A percentile compares a stretch with the other conserved stretches of the same genome.
Conservation (phyloP, 1,140 invertebrate species). For the Steinernema khuongi region DNA sequence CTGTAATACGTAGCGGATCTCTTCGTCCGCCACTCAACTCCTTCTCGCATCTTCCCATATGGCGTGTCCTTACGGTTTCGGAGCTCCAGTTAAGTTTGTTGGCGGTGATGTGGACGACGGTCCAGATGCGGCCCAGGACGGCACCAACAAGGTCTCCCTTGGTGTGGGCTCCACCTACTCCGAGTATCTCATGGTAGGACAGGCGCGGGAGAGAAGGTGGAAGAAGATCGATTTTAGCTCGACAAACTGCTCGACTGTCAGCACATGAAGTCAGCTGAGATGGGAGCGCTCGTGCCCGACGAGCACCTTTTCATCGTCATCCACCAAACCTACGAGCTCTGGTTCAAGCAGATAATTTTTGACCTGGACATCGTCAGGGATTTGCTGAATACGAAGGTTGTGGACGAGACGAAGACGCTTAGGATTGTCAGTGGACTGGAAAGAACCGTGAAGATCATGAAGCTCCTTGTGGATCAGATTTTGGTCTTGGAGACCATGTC, state of each 20-base stretch:
- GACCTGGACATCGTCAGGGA: slow-evolving; percentile 85
- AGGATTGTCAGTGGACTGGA: slow-evolving; percentile 85
- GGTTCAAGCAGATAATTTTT: slow-evolving; percentile 98
- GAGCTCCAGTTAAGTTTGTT: slow-evolving; percentile 16
- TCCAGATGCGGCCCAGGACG: slow-evolving; percentile 36
- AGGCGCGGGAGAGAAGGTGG: no score
- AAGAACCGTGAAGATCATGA: slow-evolving; percentile 84
- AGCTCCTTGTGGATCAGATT: slow-evolving; percentile 92
- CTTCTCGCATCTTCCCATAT: background rate
- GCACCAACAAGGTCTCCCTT: slow-evolving; percentile 45
- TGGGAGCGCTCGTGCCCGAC: slow-evolving; percentile 76
- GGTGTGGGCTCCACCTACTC: slow-evolving; percentile 45
- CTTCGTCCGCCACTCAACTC: no score
- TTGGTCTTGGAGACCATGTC: slow-evolving; percentile 96
- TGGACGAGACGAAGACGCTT: slow-evolving; percentile 85
- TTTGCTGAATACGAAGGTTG: slow-evolving; percentile 70
- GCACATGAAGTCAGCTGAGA: slow-evolving; percentile 71
- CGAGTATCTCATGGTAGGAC: slow-evolving; percentile 48
- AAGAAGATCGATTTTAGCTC: slow-evolving; percentile 64
- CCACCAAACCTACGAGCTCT: slow-evolving; percentile 86
- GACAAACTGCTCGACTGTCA: slow-evolving; percentile 83
- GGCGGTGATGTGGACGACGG: slow-evolving; percentile 20
- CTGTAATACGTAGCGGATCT: background rate
- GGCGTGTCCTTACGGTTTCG: slow-evolving; percentile 24
- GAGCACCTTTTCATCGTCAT: slow-evolving; percentile 68